Evolutionary conservation across 1,140 invertebrate genomes (phyloP), one percentile per base, ranked within the genome.

Genomic region (Scaptomyza pallida): DNA sequence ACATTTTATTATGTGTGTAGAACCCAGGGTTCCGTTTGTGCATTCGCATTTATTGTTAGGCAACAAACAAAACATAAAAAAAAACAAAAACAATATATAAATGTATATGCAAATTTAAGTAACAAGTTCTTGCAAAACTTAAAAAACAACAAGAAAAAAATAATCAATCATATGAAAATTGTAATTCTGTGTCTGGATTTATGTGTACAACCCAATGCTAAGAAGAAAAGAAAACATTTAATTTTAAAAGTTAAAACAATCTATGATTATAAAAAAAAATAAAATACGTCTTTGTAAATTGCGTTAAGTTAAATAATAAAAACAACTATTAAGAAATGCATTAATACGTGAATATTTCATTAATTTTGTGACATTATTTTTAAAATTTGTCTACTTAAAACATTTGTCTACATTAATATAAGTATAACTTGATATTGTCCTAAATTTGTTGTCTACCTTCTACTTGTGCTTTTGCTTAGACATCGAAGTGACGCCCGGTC

Each of bases 281-380:
- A n/a, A n/a, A n/a, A n/a, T n/a, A n/a, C n/a, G n/a, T 85, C 79
- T 83, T 86, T 86, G 82, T 86, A 86, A 82, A 86, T 88, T 82
- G 82, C 78, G 82, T 86, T 86, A 86, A 86, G 82, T 86, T 86
- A 86, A 85, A 64, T 76, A 77, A 86, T 88, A 81, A 23, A 26
- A 77, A 80, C 55, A 65, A 78, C 40, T 68, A 88, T 68, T 75
- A 63, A 80, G 45, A 65, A 71, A 33, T 63, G 57, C 52, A 40
- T 23, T n/a, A 43, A 26, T 9, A 23, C 16, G 2, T 9, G 3
- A 9, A 16, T 47, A 21, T 30, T 9, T 45, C 33, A n/a, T n/a
- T n/a, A n/a, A n/a, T n/a, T n/a, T n/a, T n/a, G n/a, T n/a, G n/a
- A n/a, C n/a, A n/a, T n/a, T n/a, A 41, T 4, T 26, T 44, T 44